Evolutionary conservation across 2,113 vertebrate species (phyloP).

Genomic region (Motacilla tschutschensis): DNA sequence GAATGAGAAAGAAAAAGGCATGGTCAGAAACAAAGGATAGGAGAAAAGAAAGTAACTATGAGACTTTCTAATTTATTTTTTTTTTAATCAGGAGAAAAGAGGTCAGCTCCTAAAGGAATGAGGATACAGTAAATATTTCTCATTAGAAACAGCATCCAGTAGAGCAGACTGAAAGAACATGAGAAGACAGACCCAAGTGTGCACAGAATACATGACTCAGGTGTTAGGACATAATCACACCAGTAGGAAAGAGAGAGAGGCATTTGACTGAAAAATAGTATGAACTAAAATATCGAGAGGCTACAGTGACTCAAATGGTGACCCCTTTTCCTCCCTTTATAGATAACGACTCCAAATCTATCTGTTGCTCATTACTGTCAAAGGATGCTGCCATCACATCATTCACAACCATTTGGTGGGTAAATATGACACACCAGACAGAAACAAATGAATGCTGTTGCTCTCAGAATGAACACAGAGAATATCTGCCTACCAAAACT

Average conservation of each 20-base stretch:
- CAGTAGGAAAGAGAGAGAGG: background rate
- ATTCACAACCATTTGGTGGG: background rate
- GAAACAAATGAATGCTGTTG: background rate
- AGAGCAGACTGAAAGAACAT: background rate
- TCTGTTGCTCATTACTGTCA: background rate
- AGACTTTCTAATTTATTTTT: background rate
- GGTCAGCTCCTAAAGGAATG: background rate
- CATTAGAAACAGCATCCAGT: background rate
- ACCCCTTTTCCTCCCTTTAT: background rate
- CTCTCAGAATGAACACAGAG: background rate
- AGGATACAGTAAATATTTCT: background rate
- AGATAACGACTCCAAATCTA: background rate
- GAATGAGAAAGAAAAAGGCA: background rate
- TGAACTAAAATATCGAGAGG: background rate
- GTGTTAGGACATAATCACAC: background rate
- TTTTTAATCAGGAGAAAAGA: background rate
- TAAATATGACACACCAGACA: background rate
- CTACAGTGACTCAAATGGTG: background rate
- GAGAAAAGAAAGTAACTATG: background rate
- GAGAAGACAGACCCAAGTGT: background rate
- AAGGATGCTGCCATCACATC: background rate
- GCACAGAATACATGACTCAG: background rate
- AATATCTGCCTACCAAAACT: background rate
- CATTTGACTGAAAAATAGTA: background rate
- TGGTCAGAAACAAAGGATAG: background rate